A percentile compares a stretch with the other conserved stretches of the same genome.
Conservation (phyloP, 2,113 vertebrate species). For the Crotalus viridis region DNA sequence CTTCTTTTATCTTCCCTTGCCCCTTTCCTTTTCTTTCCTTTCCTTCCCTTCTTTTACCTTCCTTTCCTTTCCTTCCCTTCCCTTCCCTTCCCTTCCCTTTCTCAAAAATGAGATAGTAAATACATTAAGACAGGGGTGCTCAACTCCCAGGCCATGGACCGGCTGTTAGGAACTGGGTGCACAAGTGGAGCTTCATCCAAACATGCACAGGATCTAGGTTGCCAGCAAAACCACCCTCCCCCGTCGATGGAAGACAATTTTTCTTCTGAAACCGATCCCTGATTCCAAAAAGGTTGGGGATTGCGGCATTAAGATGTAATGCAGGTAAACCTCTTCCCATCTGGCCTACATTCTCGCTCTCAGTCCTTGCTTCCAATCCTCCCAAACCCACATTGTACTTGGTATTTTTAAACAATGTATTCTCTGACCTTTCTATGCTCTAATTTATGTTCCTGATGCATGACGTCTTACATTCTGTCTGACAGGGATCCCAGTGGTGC, state of each 20-base stretch:
- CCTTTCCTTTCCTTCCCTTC: accelerated
- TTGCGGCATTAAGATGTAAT: neutral
- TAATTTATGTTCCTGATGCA: neutral
- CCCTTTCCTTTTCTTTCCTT: no score
- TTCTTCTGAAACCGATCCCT: no score
- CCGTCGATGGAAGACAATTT: no score
- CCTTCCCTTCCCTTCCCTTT: neutral
- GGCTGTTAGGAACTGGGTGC: no score
- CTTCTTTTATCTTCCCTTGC: no score
- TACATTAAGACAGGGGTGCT: no score
- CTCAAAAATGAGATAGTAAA: no score
- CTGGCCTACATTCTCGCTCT: neutral
- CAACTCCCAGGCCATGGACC: no score
- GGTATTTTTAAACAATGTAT: neutral
- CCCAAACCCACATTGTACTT: neutral
- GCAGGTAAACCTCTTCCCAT: neutral
- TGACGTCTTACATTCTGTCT: neutral
- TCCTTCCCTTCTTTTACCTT: no score
- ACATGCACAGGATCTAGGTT: no score
- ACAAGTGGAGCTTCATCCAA: no score
- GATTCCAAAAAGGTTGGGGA: neutral
- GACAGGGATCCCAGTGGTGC: neutral
- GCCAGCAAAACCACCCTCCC: no score
- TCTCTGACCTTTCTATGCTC: neutral
- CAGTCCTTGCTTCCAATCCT: neutral